phyloP scores from a whole-genome alignment of 1,140 invertebrate genomes.

The Bombus difficillimus region DNA sequence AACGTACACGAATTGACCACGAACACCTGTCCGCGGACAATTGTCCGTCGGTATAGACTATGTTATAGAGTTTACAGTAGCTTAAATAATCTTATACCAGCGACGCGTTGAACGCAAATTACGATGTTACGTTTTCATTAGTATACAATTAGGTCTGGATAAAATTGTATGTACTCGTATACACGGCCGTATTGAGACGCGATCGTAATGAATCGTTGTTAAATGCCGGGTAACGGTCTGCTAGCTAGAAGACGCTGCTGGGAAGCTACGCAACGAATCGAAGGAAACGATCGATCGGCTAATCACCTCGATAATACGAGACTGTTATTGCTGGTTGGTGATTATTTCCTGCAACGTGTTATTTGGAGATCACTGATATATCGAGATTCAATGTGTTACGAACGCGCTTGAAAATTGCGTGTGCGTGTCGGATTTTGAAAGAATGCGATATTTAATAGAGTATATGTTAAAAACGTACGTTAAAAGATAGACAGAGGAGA shows the following conservation, averaged over 20 bases:
- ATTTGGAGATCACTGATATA: neutral
- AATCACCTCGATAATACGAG: neutral
- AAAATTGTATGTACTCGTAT: neutral
- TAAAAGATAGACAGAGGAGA: too few species aligned
- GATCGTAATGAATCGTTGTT: neutral
- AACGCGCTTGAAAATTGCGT: neutral
- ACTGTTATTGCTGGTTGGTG: neutral
- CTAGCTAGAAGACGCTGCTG: neutral
- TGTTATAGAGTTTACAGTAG: neutral
- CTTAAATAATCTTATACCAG: too few species aligned
- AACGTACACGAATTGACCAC: too few species aligned
- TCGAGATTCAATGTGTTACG: neutral
- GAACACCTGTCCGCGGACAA: too few species aligned
- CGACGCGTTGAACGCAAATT: neutral
- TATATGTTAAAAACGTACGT: neutral
- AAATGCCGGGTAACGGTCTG: neutral
- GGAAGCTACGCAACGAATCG: neutral
- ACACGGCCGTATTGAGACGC: neutral
- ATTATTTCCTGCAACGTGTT: neutral
- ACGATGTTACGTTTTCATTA: slow-evolving; percentile 9
- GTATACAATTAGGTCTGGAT: neutral
- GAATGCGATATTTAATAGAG: neutral
- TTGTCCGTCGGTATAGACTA: too few species aligned
- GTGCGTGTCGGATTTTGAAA: neutral
- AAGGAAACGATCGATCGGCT: neutral